Evolutionary conservation across 2,888 invertebrate genomes (phyloP).

Genomic region (Leucoma salicis): DNA sequence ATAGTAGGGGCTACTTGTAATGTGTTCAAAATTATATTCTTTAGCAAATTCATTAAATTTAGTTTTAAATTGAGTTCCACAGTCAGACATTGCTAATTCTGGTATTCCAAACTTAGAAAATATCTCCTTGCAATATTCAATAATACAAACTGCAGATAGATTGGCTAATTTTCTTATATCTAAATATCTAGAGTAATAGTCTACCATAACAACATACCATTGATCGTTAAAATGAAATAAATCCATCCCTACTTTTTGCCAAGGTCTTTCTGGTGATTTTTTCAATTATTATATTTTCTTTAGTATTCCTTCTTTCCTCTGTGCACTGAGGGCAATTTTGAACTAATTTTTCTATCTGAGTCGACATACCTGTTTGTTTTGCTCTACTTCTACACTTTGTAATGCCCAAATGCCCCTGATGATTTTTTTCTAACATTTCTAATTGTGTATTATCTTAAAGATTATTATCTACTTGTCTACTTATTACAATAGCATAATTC

Average conservation of each 20-base stretch:
- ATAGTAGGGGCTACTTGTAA: not conserved
- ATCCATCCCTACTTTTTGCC: not conserved
- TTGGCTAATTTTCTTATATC: no score
- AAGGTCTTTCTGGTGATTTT: not conserved
- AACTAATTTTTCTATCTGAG: not conserved
- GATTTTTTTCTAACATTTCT: no score
- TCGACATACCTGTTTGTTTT: not conserved
- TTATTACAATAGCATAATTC: no score
- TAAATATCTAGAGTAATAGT: not conserved
- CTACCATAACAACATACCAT: no score
- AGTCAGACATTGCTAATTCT: not conserved
- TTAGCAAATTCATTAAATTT: not conserved
- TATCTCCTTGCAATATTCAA: not conserved
- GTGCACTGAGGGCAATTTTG: not conserved
- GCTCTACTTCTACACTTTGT: no score
- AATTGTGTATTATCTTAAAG: no score
- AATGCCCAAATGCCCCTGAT: no score
- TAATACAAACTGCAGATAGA: not conserved
- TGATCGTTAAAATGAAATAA: not conserved
- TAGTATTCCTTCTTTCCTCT: not conserved
- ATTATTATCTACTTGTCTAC: no score
- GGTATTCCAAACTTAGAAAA: not conserved
- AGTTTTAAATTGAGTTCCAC: not conserved
- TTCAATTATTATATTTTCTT: not conserved
- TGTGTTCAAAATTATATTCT: not conserved